Percentiles rank a stretch among this genome's conserved stretches.
Conservation (phyloP, 1,140 invertebrate species). For the Aphidius gifuensis region DNA sequence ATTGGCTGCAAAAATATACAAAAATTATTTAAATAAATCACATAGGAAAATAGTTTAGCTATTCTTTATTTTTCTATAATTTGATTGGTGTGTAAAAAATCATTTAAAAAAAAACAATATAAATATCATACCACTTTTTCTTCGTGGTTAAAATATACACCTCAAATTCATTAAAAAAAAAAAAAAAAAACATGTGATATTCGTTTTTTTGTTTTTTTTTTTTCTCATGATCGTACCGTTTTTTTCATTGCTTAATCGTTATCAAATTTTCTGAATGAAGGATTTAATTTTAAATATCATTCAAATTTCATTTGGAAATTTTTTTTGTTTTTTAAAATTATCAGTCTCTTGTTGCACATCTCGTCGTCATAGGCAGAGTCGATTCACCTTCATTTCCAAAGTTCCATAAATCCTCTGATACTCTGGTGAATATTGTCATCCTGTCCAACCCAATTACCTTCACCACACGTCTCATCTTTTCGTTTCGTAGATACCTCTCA, state of each 20-base stretch:
- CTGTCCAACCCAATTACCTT: slow-evolving; percentile 21
- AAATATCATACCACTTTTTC: slow-evolving; percentile 5
- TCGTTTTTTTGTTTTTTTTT: background rate
- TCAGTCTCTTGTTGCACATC: slow-evolving; percentile 28
- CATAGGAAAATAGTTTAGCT: too few relatives aligned
- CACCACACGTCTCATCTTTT: slow-evolving; percentile 32
- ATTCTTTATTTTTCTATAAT: background rate
- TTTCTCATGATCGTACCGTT: slow-evolving; percentile 3
- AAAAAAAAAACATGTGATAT: too few relatives aligned
- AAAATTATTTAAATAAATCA: too few relatives aligned
- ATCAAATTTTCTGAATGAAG: background rate
- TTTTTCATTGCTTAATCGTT: background rate
- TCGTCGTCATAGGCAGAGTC: slow-evolving; percentile 42
- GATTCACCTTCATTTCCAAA: slow-evolving; percentile 39
- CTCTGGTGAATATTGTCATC: too few relatives aligned
- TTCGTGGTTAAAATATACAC: slow-evolving; percentile 5
- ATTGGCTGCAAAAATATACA: background rate
- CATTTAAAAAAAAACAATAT: background rate
- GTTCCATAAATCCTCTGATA: background rate
- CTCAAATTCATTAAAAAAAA: background rate
- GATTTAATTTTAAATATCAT: background rate
- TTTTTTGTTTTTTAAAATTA: too few relatives aligned
- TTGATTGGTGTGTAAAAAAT: background rate
- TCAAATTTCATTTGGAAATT: background rate
- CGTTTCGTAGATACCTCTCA: slow-evolving; percentile 34